Evolutionary conservation across 64 coral and sea anemone genomes (phyloP).

Genomic region (Stichodactyla mertensii): DNA sequence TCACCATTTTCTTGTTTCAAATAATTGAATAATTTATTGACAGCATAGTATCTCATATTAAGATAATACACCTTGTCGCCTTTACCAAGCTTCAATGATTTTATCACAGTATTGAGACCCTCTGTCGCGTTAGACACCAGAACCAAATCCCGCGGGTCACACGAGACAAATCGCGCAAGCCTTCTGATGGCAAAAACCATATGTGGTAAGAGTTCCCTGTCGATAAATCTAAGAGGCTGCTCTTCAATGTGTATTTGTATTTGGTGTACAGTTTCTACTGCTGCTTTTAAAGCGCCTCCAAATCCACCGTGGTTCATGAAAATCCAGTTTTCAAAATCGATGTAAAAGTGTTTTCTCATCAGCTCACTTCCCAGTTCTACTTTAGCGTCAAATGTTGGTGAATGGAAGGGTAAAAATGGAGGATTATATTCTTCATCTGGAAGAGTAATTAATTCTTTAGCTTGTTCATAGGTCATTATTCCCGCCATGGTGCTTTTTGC

Average conservation of each 20-base stretch:
- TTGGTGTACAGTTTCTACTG: slow-evolving; percentile 33
- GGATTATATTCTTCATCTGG: slow-evolving; percentile 37
- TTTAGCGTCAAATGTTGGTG: slow-evolving; percentile 16
- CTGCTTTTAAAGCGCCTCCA: slow-evolving; percentile 38
- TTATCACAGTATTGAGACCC: slow-evolving; percentile 44
- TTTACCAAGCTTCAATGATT: slow-evolving; percentile 23
- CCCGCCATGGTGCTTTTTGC: background rate
- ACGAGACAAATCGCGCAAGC: slow-evolving; percentile 47
- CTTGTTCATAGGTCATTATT: slow-evolving; percentile 37
- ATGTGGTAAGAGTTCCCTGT: slow-evolving; percentile 37
- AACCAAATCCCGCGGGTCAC: slow-evolving; percentile 40
- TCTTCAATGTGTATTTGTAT: slow-evolving; percentile 41
- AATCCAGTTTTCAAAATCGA: slow-evolving; percentile 50
- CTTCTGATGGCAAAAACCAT: slow-evolving; percentile 36
- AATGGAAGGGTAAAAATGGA: slow-evolving; percentile 34
- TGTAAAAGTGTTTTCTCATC: slow-evolving; percentile 36
- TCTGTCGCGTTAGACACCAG: slow-evolving; percentile 40
- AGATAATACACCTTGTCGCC: slow-evolving; percentile 55
- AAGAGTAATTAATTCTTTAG: slow-evolving; percentile 3
- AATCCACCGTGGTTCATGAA: slow-evolving; percentile 66
- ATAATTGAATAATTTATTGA: slow-evolving; percentile 49
- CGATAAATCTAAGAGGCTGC: slow-evolving; percentile 44
- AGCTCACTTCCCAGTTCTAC: slow-evolving; percentile 1
- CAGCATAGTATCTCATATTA: slow-evolving; percentile 58
- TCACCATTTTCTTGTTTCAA: slow-evolving; percentile 39